Evolutionary conservation across 2,797 vertebrate species (phyloP).

Genomic region (Xiphorhynchus erythropygius): DNA sequence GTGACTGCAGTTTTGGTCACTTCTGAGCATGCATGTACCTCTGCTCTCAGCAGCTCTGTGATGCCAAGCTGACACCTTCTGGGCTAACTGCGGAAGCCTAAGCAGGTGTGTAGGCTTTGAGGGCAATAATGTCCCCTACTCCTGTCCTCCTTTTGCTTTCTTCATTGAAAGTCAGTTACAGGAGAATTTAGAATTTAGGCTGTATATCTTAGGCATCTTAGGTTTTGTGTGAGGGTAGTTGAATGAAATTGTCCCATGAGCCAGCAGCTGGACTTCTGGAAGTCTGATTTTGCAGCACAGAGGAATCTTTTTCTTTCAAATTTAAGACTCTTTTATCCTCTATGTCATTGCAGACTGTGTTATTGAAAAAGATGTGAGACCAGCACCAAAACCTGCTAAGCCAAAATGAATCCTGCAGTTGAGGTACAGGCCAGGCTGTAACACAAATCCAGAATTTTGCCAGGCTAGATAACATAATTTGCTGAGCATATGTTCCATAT

Average conservation of each 20-base stretch:
- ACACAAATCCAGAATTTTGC: neutral
- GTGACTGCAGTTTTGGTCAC: neutral
- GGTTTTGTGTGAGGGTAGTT: neutral
- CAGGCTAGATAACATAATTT: neutral
- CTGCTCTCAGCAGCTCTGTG: neutral
- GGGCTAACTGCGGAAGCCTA: fast-evolving
- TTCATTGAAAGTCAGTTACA: neutral
- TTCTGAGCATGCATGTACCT: neutral
- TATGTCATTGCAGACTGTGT: neutral
- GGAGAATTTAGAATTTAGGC: neutral
- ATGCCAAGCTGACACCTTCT: neutral
- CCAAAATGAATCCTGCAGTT: neutral
- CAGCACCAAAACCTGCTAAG: neutral
- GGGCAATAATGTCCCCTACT: neutral
- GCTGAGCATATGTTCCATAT: neutral
- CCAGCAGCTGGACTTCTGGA: neutral
- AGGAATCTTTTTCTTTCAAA: neutral
- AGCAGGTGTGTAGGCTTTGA: neutral
- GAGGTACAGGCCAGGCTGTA: neutral
- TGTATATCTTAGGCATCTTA: fast-evolving
- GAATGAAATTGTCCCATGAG: neutral
- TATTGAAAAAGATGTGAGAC: neutral
- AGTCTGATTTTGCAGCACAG: neutral
- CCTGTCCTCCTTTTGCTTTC: neutral
- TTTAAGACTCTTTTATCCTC: neutral